These are phyloP conservation scores for Bradypodion pumilum DNA, from an alignment of 2,797 vertebrate species.

Conservation along the genomic window DNA sequence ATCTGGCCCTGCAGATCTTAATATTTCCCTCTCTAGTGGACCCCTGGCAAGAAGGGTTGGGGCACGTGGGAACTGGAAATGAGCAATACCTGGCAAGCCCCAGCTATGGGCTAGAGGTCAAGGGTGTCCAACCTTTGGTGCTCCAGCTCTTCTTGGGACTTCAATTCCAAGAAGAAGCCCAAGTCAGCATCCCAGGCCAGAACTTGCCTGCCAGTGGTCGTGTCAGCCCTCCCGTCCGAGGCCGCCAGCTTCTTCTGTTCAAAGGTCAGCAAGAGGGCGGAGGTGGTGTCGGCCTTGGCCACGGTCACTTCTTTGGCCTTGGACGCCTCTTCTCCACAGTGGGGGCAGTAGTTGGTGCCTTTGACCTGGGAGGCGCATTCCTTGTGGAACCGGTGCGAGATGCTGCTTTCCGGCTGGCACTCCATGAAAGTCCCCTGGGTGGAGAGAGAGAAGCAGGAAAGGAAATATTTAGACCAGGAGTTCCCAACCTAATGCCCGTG, in stretches of 20 bases:
- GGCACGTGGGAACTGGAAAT: too few relatives aligned
- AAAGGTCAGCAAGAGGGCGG: slow-evolving; percentile 78
- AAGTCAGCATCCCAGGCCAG: neutral
- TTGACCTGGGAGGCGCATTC: slow-evolving; percentile 91
- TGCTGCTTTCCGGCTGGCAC: slow-evolving; percentile 93
- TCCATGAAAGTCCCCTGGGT: slow-evolving; percentile 96
- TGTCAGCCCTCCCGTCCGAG: slow-evolving; percentile 91
- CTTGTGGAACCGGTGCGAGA: slow-evolving; percentile 95
- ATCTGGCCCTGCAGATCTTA: too few relatives aligned
- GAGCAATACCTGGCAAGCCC: too few relatives aligned
- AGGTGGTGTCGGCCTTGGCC: slow-evolving; percentile 97
- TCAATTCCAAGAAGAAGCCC: too few relatives aligned
- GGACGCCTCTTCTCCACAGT: slow-evolving; percentile 93
- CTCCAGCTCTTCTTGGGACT: too few relatives aligned
- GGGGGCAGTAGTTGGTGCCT: slow-evolving; percentile 93
- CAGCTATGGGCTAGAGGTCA: too few relatives aligned
- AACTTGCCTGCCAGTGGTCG: slow-evolving; percentile 90
- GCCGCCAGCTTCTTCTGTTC: slow-evolving; percentile 76
- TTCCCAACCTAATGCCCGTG: too few relatives aligned
- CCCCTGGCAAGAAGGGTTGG: too few relatives aligned
- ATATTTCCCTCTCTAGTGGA: too few relatives aligned
- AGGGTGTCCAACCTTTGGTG: neutral
- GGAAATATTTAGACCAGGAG: too few relatives aligned
- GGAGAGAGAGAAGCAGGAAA: neutral
- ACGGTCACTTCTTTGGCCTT: slow-evolving; percentile 98